A percentile compares a stretch with the other conserved stretches of the same genome.
Conservation (phyloP, 2,888 invertebrate species). For the Hedya salicella region DNA sequence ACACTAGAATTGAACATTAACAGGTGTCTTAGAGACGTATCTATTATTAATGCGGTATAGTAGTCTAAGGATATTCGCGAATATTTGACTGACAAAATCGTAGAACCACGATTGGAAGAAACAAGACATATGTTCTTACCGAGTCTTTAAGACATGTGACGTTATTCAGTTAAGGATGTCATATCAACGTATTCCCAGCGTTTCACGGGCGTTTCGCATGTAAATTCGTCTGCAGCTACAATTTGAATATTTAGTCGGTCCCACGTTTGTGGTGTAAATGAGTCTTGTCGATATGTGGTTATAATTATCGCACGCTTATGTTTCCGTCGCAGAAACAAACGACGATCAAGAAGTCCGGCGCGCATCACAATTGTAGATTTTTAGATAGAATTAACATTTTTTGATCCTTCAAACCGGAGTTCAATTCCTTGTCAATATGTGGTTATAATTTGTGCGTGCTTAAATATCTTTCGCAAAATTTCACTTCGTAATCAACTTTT, state of each 20-base stretch:
- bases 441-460: too few relatives aligned
- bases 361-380: too few relatives aligned
- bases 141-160: neutral
- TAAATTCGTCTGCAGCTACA: constrained; percentile 47
- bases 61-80: neutral
- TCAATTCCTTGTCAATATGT: too few relatives aligned
- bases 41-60: neutral
- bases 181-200: constrained; percentile 47
- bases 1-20: too few relatives aligned
- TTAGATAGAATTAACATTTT: too few relatives aligned
- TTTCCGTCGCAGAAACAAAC: neutral
- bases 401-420: too few relatives aligned
- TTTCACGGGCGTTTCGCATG: constrained; percentile 49
- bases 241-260: constrained; percentile 50
- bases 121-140: neutral
- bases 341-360: neutral
- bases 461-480: too few relatives aligned
- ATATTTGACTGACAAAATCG: neutral
- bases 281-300: constrained; percentile 28
- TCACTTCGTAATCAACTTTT: too few relatives aligned
- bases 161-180: neutral
- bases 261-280: constrained; percentile 41
- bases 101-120: neutral
- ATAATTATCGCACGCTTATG: constrained; percentile 21
- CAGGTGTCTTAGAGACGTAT: too few relatives aligned